Conservation (phyloP, 2,113 vertebrate species). For the Hydrolagus affinis region DNA sequence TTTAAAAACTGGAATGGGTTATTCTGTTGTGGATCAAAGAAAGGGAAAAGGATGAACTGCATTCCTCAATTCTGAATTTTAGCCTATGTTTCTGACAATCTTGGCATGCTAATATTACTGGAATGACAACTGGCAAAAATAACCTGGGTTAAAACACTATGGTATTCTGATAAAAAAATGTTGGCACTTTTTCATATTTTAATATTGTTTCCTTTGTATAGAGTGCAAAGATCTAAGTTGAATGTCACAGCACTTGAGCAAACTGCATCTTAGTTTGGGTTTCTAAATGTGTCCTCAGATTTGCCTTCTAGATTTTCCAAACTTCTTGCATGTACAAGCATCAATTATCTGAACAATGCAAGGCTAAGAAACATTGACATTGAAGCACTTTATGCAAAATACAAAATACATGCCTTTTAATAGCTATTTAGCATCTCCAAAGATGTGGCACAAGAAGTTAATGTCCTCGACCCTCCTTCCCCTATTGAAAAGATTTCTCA, state of each 20-base stretch:
- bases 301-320: neutral
- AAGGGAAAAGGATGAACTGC: neutral
- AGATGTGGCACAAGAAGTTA: neutral
- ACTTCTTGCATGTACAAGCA: no score
- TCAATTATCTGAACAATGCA: neutral
- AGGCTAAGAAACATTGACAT: neutral
- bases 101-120: neutral
- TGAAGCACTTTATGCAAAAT: no score
- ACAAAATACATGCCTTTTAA: neutral
- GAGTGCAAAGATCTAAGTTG: neutral
- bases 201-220: neutral
- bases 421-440: neutral
- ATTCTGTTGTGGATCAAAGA: neutral
- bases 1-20: neutral
- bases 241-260: neutral
- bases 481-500: neutral
- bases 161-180: neutral
- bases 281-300: neutral
- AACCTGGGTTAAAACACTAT: neutral
- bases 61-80: neutral
- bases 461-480: neutral
- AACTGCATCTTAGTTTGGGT: neutral
- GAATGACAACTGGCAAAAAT: slow-evolving; percentile 16
- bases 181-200: slow-evolving; percentile 5
- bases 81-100: neutral